These are phyloP conservation scores for Cryptotermes secundus DNA, from an alignment of 1,140 invertebrate genomes.

Conservation along the genomic window DNA sequence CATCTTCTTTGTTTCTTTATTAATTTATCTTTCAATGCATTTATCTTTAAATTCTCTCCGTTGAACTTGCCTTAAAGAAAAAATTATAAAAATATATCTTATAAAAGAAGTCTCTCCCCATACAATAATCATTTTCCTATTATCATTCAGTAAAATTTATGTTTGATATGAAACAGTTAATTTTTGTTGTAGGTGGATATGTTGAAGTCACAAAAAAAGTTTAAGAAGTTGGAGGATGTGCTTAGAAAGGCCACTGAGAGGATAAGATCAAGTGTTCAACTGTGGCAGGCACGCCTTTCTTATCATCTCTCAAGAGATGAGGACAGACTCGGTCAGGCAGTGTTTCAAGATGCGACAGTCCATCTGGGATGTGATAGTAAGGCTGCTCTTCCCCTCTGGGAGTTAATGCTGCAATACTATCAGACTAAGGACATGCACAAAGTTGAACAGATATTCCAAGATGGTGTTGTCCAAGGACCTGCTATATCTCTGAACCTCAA, in stretches of 20 bases:
- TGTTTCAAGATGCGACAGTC: conserved; percentile 39
- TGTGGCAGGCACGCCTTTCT: conserved; percentile 52
- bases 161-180: not conserved
- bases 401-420: conserved; percentile 49
- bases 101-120: too few species aligned
- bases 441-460: conserved; percentile 50
- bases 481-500: conserved; percentile 49
- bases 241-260: conserved; percentile 49
- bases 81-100: too few species aligned
- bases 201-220: conserved; percentile 39
- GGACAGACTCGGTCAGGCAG: conserved; percentile 43
- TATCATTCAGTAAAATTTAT: not conserved
- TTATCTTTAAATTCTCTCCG: too few species aligned
- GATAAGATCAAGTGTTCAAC: conserved; percentile 48
- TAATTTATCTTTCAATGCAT: too few species aligned
- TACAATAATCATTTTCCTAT: not conserved
- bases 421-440: conserved; percentile 45
- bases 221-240: conserved; percentile 47
- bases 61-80: too few species aligned
- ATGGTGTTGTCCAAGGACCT: conserved; percentile 45
- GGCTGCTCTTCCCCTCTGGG: conserved; percentile 50
- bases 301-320: conserved; percentile 45
- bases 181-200: conserved; percentile 42
- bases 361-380: conserved; percentile 6
- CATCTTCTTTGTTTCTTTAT: too few species aligned